Evolutionary conservation across 2,113 vertebrate species (phyloP).

Genomic region (Antennarius striatus): DNA sequence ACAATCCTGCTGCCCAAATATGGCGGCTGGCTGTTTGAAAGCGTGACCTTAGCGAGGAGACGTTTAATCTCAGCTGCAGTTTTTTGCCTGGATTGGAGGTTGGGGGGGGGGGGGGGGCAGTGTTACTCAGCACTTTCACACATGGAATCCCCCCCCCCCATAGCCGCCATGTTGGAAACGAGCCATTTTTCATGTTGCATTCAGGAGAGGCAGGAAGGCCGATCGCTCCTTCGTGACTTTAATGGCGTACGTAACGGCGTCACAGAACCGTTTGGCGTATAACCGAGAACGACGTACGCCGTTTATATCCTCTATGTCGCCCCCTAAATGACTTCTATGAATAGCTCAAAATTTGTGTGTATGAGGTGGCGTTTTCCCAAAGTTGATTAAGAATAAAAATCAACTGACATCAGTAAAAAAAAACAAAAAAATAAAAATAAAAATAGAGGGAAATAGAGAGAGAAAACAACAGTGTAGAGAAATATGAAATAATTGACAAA

Average conservation of each 20-base stretch:
- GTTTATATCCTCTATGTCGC: no score
- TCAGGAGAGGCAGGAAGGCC: not conserved
- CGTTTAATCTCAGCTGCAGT: conserved; percentile 41
- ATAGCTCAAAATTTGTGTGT: no score
- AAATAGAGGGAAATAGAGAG: not conserved
- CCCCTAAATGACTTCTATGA: no score
- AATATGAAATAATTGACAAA: not conserved
- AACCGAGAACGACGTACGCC: no score
- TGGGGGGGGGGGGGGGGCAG: conserved; percentile 22
- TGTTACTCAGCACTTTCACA: conserved; percentile 65
- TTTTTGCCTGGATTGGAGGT: conserved; percentile 33
- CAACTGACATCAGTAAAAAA: no score
- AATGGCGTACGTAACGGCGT: no score
- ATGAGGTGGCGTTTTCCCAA: no score
- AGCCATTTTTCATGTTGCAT: conserved; percentile 4
- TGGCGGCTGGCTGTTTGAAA: conserved; percentile 56
- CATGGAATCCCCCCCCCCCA: not conserved
- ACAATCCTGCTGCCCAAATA: conserved; percentile 61
- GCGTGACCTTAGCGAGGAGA: conserved; percentile 68
- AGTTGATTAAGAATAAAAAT: no score
- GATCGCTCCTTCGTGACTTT: no score
- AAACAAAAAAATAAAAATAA: no score
- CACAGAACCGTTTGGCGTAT: no score
- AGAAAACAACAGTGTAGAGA: not conserved
- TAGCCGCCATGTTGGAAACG: conserved; percentile 16